phyloP scores from a whole-genome alignment of 2,113 vertebrate species.

The Chaenogobius annularis region DNA sequence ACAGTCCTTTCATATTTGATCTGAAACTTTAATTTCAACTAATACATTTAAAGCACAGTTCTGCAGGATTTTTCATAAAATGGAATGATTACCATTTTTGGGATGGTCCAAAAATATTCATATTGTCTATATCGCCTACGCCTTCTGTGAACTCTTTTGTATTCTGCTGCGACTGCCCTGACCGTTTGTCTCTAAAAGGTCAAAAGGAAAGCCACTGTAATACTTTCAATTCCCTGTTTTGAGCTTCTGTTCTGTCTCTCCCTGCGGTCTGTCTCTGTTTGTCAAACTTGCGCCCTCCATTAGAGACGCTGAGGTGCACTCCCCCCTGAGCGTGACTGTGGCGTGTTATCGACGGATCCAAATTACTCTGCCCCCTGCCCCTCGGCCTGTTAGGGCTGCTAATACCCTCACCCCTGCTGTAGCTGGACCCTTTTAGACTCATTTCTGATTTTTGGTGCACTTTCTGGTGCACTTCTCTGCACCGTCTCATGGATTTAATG shows the following conservation, averaged over 20 bases:
- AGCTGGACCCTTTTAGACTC: constrained; percentile 41
- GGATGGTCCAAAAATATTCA: not conserved
- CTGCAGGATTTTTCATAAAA: not conserved
- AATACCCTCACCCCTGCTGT: constrained; percentile 46
- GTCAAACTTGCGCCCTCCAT: not conserved
- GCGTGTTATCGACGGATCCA: not conserved
- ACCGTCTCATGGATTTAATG: constrained; percentile 5
- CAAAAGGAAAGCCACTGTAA: constrained; percentile 20
- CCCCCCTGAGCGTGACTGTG: not conserved
- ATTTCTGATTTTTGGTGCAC: constrained; percentile 56
- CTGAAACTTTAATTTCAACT: too few species aligned
- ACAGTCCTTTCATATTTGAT: too few species aligned
- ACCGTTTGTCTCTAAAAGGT: constrained; percentile 32
- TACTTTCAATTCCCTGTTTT: constrained; percentile 11
- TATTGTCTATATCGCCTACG: not conserved
- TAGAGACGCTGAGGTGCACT: not conserved
- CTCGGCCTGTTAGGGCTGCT: constrained; percentile 28
- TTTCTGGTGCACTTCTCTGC: constrained; percentile 33
- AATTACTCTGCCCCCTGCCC: constrained; percentile 26
- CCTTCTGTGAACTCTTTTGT: not conserved
- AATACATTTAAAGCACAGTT: too few species aligned
- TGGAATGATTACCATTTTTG: not conserved
- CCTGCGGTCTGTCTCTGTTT: not conserved
- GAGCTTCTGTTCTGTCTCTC: not conserved
- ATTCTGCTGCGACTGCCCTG: not conserved